phyloP scores from a whole-genome alignment of 1,140 invertebrate species.

The Drosophila repletoides region DNA sequence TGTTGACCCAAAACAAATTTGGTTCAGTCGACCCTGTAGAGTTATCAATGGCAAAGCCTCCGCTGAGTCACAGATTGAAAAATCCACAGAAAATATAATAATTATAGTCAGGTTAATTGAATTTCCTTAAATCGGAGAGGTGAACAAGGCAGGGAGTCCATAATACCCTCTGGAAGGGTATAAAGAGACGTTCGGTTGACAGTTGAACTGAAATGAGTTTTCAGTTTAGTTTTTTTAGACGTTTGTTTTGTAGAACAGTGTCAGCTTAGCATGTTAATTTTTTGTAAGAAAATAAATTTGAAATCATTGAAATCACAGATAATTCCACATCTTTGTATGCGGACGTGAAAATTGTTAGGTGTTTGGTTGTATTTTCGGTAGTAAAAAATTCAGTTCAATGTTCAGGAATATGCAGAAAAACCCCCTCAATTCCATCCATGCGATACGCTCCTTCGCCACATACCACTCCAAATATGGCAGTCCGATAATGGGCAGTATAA shows the following conservation, averaged over 20 bases:
- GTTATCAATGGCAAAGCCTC: not conserved
- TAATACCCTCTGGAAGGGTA: too few species aligned
- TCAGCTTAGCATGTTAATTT: not conserved
- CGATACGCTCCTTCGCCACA: conserved; percentile 25
- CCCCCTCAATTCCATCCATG: not conserved
- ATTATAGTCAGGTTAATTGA: too few species aligned
- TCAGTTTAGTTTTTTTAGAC: not conserved
- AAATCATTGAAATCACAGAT: too few species aligned
- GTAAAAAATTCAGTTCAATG: conserved; percentile 36
- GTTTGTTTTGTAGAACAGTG: not conserved
- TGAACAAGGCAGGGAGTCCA: too few species aligned
- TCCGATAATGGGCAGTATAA: not conserved
- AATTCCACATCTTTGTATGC: not conserved
- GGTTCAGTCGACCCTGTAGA: not conserved
- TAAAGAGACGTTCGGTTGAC: too few species aligned
- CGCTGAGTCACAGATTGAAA: conserved; percentile 16
- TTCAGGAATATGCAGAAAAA: conserved; percentile 18
- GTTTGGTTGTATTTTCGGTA: not conserved
- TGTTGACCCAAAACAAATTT: conserved; percentile 31
- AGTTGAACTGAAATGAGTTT: too few species aligned
- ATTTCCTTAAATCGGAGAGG: too few species aligned
- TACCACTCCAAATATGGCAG: conserved; percentile 9
- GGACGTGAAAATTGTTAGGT: conserved; percentile 12
- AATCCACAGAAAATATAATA: too few species aligned
- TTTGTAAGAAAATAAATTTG: not conserved